Evolutionary conservation across 1,140 invertebrate species (phyloP).

Genomic region (Oedothorax gibbosus): DNA sequence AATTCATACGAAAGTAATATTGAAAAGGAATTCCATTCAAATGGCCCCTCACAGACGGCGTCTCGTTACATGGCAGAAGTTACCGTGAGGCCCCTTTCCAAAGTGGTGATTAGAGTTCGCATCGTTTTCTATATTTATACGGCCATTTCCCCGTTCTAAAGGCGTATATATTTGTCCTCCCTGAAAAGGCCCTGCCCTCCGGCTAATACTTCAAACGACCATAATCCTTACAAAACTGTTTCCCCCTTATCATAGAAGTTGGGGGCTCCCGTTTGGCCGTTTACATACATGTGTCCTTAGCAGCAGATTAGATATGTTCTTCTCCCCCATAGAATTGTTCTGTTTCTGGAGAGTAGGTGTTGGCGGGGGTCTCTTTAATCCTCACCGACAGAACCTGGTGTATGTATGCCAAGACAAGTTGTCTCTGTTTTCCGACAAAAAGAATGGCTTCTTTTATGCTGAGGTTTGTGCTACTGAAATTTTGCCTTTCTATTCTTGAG

Average conservation of each 20-base stretch:
- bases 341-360: not conserved
- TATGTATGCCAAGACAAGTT: not conserved
- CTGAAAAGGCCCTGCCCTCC: slow-evolving; percentile 5
- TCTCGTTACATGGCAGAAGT: slow-evolving; percentile 3
- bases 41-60: not conserved
- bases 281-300: not conserved
- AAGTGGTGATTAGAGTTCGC: slow-evolving; percentile 11
- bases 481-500: no score
- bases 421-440: no score
- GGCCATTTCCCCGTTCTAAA: slow-evolving; percentile 15
- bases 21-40: no score
- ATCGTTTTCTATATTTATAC: slow-evolving; percentile 32
- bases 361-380: not conserved
- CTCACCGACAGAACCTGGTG: not conserved
- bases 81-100: not conserved
- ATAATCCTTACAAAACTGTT: not conserved
- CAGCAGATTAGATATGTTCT: slow-evolving; percentile 19
- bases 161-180: slow-evolving; percentile 9
- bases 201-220: not conserved
- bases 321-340: slow-evolving; percentile 2
- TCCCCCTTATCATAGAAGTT: not conserved
- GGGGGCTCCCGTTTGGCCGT: not conserved
- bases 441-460: no score
- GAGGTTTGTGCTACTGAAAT: no score
- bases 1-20: no score